Percentiles rank a stretch among this genome's conserved stretches.
phyloP scores from a whole-genome alignment of 1,140 invertebrate genomes.

The Triops longicaudatus region DNA sequence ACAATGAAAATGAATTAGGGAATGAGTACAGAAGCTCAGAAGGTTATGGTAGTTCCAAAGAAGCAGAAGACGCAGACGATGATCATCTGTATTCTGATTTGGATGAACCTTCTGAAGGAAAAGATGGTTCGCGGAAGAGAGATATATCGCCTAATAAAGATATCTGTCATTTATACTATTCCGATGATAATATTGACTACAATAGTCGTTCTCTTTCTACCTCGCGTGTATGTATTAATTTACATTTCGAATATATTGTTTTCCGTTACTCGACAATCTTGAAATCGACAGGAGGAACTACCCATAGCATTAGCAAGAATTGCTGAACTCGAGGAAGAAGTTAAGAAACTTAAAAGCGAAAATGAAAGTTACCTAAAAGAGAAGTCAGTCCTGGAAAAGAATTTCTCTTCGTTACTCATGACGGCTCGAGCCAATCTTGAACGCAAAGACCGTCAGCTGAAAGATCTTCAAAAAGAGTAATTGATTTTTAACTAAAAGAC shows the following conservation, averaged over 20 bases:
- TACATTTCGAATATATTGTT: no score
- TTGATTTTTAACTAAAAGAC: neutral
- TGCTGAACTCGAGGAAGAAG: constrained; percentile 17
- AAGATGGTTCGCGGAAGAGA: neutral
- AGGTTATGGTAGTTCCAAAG: neutral
- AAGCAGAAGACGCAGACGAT: neutral
- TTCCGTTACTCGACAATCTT: neutral
- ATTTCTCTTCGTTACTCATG: constrained; percentile 24
- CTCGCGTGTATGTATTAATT: neutral
- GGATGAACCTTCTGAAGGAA: neutral
- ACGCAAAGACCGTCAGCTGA: constrained; percentile 25
- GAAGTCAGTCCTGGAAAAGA: neutral
- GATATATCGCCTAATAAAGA: neutral
- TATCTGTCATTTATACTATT: neutral
- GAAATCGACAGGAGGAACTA: neutral
- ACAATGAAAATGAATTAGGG: neutral
- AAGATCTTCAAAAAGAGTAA: constrained; percentile 25
- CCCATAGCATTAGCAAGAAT: neutral
- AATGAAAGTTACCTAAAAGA: constrained; percentile 17
- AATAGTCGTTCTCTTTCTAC: neutral
- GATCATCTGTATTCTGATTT: neutral
- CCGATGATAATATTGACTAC: neutral
- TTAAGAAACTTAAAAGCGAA: neutral
- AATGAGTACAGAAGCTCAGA: neutral
- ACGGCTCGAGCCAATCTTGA: constrained; percentile 26